Conservation (phyloP, 2,113 vertebrate genomes). For the Suricata suricatta region DNA sequence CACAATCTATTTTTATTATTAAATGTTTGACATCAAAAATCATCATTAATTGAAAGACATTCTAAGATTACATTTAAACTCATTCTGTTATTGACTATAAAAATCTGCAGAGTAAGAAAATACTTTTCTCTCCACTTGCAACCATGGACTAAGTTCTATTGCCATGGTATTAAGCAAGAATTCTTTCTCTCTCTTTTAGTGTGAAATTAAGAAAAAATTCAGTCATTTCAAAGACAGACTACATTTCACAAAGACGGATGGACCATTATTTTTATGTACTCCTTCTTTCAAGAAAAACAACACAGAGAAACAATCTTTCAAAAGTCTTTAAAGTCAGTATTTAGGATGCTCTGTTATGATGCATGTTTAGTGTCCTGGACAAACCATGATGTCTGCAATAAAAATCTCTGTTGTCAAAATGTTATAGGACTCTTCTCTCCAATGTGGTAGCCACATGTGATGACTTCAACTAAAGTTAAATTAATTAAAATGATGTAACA, state of each 20-base stretch:
- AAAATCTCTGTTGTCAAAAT: neutral
- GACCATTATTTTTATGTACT: neutral
- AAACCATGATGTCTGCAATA: neutral
- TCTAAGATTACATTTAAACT: neutral
- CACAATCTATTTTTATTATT: conserved; percentile 22
- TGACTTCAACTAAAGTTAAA: neutral
- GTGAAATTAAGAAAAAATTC: neutral
- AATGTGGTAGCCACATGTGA: neutral
- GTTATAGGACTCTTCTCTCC: neutral
- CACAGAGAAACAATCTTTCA: neutral
- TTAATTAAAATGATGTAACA: neutral
- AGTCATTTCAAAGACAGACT: neutral
- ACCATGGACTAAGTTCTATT: neutral
- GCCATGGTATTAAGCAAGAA: neutral
- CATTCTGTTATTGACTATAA: neutral
- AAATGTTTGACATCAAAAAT: neutral
- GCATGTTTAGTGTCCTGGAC: neutral
- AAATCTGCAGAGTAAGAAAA: neutral
- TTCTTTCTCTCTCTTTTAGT: neutral
- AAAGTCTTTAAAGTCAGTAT: neutral
- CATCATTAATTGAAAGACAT: neutral
- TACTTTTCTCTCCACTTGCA: neutral
- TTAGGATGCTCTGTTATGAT: neutral
- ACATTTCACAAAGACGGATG: neutral
- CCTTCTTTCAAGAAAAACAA: neutral